A percentile compares a stretch with the other conserved stretches of the same genome.
phyloP scores from a whole-genome alignment of 2,888 invertebrate species.

The Drosophila greeni region DNA sequence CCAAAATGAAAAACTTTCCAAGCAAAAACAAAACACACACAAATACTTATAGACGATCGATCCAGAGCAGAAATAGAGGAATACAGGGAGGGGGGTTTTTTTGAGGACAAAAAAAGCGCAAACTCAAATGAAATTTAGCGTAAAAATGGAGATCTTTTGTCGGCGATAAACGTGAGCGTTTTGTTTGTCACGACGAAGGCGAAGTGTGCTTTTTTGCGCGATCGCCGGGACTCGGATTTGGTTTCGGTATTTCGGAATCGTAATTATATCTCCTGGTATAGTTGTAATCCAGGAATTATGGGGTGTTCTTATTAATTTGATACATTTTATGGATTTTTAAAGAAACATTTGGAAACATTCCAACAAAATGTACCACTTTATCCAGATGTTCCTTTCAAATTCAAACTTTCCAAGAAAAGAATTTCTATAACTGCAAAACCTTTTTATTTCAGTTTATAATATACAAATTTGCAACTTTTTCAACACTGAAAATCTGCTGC shows the following conservation, averaged over 20 bases:
- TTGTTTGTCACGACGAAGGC: conserved; percentile 75
- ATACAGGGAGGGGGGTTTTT: neutral
- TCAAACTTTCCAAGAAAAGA: no score
- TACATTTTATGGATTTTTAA: neutral
- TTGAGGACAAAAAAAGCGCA: conserved; percentile 44
- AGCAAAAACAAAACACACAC: conserved; percentile 52
- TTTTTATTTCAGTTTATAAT: no score
- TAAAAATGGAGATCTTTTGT: conserved; percentile 75
- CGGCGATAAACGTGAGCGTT: conserved; percentile 76
- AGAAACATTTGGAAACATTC: no score
- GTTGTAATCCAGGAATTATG: neutral
- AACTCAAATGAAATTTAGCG: conserved; percentile 67
- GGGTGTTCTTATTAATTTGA: neutral
- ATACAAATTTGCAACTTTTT: no score
- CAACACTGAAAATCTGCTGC: conserved; percentile 4
- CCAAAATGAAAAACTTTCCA: conserved; percentile 73
- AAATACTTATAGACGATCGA: conserved; percentile 43
- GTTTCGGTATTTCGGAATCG: conserved; percentile 15
- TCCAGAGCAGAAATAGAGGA: conserved; percentile 62
- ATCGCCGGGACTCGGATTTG: conserved; percentile 46
- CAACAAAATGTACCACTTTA: no score
- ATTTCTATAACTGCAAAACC: no score
- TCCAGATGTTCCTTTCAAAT: no score
- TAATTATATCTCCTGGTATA: neutral
- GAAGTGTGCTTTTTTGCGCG: conserved; percentile 74